Evolutionary conservation across 2,888 invertebrate genomes (phyloP).

Genomic region (Polyommatus icarus): DNA sequence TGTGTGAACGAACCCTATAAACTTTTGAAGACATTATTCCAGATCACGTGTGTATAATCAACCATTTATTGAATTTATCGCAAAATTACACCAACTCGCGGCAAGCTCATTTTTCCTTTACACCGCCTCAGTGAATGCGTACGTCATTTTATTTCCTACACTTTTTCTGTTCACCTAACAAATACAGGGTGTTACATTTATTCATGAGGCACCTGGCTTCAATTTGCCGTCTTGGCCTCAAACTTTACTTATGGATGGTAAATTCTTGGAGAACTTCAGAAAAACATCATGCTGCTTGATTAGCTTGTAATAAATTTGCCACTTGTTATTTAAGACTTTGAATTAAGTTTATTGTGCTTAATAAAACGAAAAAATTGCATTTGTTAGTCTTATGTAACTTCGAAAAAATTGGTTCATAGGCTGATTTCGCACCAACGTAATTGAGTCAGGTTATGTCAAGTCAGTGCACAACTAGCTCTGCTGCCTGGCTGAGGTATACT

Average conservation of each 20-base stretch:
- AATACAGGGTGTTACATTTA: conserved; percentile 20
- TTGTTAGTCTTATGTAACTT: background rate
- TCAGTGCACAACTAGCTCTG: too few relatives aligned
- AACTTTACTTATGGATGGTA: conserved; percentile 12
- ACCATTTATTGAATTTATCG: background rate
- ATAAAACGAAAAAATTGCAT: background rate
- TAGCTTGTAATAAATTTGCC: background rate
- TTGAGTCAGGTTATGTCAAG: too few relatives aligned
- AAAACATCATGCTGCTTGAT: conserved; percentile 6
- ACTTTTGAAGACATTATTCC: background rate
- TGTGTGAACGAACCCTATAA: too few relatives aligned
- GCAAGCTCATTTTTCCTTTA: conserved; percentile 6
- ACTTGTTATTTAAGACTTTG: background rate
- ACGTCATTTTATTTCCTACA: conserved; percentile 14
- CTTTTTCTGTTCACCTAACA: conserved; percentile 11
- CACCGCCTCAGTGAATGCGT: background rate
- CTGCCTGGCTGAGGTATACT: too few relatives aligned
- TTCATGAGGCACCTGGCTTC: conserved; percentile 28
- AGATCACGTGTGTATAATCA: background rate
- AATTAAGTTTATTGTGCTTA: background rate
- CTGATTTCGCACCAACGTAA: too few relatives aligned
- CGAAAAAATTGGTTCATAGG: background rate
- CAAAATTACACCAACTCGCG: background rate
- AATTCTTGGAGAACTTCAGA: background rate
- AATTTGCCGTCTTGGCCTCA: conserved; percentile 13